Percentiles rank a stretch among this genome's conserved stretches.
These are phyloP conservation scores for Salpingus planirostris DNA, from an alignment of 2,888 invertebrate species.

Conservation along the genomic window DNA sequence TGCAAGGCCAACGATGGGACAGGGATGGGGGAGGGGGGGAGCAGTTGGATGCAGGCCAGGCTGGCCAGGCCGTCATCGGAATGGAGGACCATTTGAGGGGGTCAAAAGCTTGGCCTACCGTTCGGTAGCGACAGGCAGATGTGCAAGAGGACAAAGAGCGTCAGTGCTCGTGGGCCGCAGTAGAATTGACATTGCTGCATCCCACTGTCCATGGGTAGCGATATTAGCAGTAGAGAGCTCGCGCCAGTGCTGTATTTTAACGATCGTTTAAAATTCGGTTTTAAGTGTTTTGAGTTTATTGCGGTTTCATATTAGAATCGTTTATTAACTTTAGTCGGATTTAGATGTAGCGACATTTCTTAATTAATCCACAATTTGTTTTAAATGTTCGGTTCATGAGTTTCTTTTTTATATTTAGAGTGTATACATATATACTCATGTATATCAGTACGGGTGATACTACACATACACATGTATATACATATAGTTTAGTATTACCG, in stretches of 20 bases:
- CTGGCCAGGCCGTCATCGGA: too few species aligned
- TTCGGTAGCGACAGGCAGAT: conserved; percentile 43
- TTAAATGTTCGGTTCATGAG: conserved; percentile 25
- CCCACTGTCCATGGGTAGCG: conserved; percentile 38
- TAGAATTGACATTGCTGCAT: conserved; percentile 41
- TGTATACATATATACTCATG: conserved; percentile 36
- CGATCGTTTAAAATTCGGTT: conserved; percentile 20
- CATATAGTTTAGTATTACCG: conserved; percentile 34
- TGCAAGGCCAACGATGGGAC: too few species aligned
- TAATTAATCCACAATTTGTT: conserved; percentile 28
- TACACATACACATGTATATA: conserved; percentile 39
- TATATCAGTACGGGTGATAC: conserved; percentile 27
- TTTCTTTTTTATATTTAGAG: conserved; percentile 27
- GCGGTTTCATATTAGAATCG: conserved; percentile 17
- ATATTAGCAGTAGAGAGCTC: conserved; percentile 29
- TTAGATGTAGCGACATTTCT: conserved; percentile 19
- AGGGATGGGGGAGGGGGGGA: too few species aligned
- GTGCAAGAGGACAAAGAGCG: conserved; percentile 41
- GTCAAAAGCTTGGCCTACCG: conserved; percentile 34
- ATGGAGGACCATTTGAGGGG: too few species aligned
- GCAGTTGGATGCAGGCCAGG: too few species aligned
- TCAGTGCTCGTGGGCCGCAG: conserved; percentile 39
- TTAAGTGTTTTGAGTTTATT: conserved; percentile 18
- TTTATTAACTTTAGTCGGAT: conserved; percentile 14
- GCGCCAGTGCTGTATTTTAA: conserved; percentile 35